A percentile compares a stretch with the other conserved stretches of the same genome.
These are phyloP conservation scores for Toxotes lorentzi DNA, from an alignment of 2,797 vertebrate genomes.

Conservation along the genomic window DNA sequence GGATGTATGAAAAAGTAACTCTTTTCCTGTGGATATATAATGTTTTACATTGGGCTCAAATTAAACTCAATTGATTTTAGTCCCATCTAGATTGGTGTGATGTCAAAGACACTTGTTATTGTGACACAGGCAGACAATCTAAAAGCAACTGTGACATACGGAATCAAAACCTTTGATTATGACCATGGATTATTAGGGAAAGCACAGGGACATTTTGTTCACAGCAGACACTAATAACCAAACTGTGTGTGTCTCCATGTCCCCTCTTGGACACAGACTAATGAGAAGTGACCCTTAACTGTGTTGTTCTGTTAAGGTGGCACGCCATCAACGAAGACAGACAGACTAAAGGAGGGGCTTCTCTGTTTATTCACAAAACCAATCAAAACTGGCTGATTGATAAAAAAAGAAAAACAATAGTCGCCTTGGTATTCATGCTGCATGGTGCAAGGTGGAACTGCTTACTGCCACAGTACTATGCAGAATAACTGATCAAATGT, in stretches of 20 bases:
- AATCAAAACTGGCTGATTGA: slow-evolving; percentile 58
- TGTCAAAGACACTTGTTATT: slow-evolving; percentile 25
- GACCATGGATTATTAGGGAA: slow-evolving; percentile 52
- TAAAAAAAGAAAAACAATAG: neutral
- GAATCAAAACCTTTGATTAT: slow-evolving; percentile 66
- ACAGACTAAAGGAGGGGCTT: slow-evolving; percentile 4
- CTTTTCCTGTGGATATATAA: neutral
- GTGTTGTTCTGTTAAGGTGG: slow-evolving; percentile 76
- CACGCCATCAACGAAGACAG: slow-evolving; percentile 49
- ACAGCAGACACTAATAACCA: slow-evolving; percentile 64
- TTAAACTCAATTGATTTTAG: slow-evolving; percentile 11
- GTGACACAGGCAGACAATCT: slow-evolving; percentile 3
- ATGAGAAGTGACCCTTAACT: slow-evolving; percentile 78
- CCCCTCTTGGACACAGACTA: slow-evolving; percentile 61
- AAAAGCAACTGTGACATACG: slow-evolving; percentile 20
- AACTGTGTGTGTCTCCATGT: slow-evolving; percentile 71
- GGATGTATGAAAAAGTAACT: neutral
- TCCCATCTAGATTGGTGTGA: neutral
- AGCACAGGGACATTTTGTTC: slow-evolving; percentile 31
- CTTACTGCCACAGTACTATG: neutral
- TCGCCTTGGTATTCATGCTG: neutral
- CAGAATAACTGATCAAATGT: neutral
- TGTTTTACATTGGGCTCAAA: slow-evolving; percentile 15
- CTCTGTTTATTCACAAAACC: slow-evolving; percentile 66
- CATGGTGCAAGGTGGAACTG: neutral